Evolutionary conservation across 2,797 vertebrate genomes (phyloP).

Genomic region (Rhadinocentrus ornatus): DNA sequence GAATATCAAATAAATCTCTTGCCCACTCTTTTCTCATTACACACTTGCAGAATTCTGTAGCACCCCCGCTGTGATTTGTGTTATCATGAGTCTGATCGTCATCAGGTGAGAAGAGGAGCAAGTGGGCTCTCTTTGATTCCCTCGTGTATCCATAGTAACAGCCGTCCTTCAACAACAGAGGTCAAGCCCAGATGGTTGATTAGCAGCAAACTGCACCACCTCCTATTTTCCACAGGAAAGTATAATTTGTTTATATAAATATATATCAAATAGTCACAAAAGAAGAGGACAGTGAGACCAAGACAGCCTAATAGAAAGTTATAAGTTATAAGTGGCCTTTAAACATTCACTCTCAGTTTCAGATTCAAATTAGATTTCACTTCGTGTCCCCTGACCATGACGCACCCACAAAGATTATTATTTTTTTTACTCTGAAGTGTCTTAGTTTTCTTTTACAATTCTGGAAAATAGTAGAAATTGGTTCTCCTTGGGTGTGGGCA

Average conservation of each 20-base stretch:
- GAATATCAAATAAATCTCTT: background rate
- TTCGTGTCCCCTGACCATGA: background rate
- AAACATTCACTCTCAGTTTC: background rate
- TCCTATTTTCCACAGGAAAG: constrained; percentile 32
- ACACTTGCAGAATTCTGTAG: constrained; percentile 45
- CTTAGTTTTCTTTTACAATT: background rate
- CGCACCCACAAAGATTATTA: background rate
- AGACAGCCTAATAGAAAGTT: background rate
- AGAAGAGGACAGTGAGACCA: background rate
- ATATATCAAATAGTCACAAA: constrained; percentile 6
- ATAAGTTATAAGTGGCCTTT: too few species aligned
- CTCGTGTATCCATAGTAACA: constrained; percentile 71
- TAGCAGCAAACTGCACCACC: constrained; percentile 37
- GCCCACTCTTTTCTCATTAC: constrained; percentile 15
- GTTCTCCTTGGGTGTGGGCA: background rate
- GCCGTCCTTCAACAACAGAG: constrained; percentile 52
- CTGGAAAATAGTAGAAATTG: background rate
- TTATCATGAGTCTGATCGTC: constrained; percentile 55
- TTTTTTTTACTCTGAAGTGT: background rate
- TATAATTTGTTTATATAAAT: background rate
- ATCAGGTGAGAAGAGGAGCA: constrained; percentile 72
- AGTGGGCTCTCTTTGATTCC: constrained; percentile 66
- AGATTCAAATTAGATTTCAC: background rate
- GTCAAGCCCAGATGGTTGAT: constrained; percentile 61
- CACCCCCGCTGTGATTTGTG: constrained; percentile 50